These are phyloP conservation scores for Neoniphon sammara DNA, from an alignment of 2,797 vertebrate species.

Conservation along the genomic window DNA sequence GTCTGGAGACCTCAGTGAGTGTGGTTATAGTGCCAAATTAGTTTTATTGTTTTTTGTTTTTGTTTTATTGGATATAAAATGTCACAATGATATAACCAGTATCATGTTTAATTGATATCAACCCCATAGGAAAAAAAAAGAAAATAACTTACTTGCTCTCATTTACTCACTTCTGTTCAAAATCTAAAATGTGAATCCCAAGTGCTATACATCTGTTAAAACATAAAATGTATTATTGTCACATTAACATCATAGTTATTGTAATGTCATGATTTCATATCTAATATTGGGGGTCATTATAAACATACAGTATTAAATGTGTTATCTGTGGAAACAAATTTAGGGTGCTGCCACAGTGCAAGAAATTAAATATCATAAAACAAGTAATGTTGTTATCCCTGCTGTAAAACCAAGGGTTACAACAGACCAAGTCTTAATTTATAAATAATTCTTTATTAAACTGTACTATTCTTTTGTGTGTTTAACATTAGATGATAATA, in stretches of 20 bases:
- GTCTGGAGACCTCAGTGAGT: constrained; percentile 24
- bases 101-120: background rate
- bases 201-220: no score
- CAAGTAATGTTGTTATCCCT: constrained; percentile 1
- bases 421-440: background rate
- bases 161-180: no score
- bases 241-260: no score
- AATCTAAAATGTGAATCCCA: no score
- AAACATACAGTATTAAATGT: background rate
- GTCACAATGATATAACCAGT: constrained; percentile 3
- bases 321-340: background rate
- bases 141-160: no score
- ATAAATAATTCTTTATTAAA: background rate
- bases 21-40: background rate
- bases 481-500: constrained; percentile 24
- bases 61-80: background rate
- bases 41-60: background rate
- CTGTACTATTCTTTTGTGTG: constrained; percentile 6
- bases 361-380: background rate
- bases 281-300: no score
- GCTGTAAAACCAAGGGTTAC: background rate
- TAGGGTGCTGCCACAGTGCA: background rate
- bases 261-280: no score
- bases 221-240: no score
- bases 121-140: background rate